Conservation (phyloP, 2,797 vertebrate genomes). For the Arrhamphus sclerolepis region DNA sequence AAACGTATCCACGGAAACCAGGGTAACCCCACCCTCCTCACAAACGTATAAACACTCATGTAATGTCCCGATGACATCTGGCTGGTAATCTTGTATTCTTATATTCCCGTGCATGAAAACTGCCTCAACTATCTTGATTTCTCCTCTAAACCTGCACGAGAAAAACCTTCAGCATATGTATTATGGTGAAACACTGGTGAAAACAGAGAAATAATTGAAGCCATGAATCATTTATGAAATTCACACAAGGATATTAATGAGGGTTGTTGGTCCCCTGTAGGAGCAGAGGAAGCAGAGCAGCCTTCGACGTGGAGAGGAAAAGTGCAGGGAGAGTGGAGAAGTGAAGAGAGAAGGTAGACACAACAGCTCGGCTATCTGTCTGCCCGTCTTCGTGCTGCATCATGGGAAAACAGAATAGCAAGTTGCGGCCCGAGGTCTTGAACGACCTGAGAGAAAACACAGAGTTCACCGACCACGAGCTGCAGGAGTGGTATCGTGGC, state of each 20-base stretch:
- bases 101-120: conserved; percentile 7
- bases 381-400: conserved; percentile 11
- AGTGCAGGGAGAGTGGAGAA: conserved; percentile 22
- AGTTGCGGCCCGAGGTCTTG: conserved; percentile 84
- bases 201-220: conserved; percentile 54
- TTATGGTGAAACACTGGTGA: conserved; percentile 32
- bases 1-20: conserved; percentile 65
- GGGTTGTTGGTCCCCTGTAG: conserved; percentile 62
- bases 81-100: conserved; percentile 14
- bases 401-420: conserved; percentile 89
- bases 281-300: conserved; percentile 58
- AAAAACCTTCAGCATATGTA: conserved; percentile 27
- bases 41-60: conserved; percentile 7
- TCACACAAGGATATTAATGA: conserved; percentile 66
- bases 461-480: conserved; percentile 84
- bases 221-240: conserved; percentile 68
- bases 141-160: conserved; percentile 7
- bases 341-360: conserved; percentile 33
- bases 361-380: conserved; percentile 25
- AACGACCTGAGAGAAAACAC: conserved; percentile 86
- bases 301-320: conserved; percentile 26
- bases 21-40: conserved; percentile 21
- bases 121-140: conserved; percentile 25
- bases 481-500: conserved; percentile 88
- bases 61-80: conserved; percentile 30